phyloP scores from a whole-genome alignment of 2,113 vertebrate genomes.

The Thunnus thynnus region DNA sequence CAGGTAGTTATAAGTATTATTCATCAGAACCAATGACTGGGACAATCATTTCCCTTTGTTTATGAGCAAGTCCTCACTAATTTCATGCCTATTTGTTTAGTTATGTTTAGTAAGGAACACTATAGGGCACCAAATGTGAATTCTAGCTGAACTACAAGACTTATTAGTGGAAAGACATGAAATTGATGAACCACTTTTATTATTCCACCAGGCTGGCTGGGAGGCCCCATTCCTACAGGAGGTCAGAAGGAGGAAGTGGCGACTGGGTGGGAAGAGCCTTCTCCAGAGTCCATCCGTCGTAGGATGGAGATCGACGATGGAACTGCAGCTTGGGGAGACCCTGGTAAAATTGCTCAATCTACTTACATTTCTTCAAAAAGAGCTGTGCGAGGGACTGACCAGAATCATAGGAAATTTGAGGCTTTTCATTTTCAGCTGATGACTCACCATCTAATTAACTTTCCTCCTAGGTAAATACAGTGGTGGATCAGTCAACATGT shows the following conservation, averaged over 20 bases:
- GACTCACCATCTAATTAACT: background rate
- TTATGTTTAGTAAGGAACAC: background rate
- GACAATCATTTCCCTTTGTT: background rate
- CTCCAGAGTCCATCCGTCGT: conserved; percentile 94
- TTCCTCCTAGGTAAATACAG: conserved; percentile 66
- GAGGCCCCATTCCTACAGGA: conserved; percentile 89
- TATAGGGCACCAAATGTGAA: background rate
- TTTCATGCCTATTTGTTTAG: background rate
- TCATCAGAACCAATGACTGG: background rate
- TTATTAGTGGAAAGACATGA: background rate
- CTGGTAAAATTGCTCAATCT: conserved; percentile 73
- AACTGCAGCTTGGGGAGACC: conserved; percentile 97
- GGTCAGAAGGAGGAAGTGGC: conserved; percentile 89
- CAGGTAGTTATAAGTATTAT: conserved; percentile 49
- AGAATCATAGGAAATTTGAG: background rate
- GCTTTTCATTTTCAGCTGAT: background rate
- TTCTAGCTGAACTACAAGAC: background rate
- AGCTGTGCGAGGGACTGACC: background rate
- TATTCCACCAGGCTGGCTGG: conserved; percentile 89
- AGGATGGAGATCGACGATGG: conserved; percentile 98
- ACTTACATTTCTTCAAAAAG: background rate
- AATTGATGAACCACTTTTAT: conserved; percentile 22
- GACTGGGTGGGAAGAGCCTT: conserved; percentile 97
- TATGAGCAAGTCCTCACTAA: background rate
- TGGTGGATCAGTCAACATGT: conserved; percentile 91